Base-by-base conservation (phyloP, 1,140 invertebrate species). In the Lucilia sericata region DNA sequence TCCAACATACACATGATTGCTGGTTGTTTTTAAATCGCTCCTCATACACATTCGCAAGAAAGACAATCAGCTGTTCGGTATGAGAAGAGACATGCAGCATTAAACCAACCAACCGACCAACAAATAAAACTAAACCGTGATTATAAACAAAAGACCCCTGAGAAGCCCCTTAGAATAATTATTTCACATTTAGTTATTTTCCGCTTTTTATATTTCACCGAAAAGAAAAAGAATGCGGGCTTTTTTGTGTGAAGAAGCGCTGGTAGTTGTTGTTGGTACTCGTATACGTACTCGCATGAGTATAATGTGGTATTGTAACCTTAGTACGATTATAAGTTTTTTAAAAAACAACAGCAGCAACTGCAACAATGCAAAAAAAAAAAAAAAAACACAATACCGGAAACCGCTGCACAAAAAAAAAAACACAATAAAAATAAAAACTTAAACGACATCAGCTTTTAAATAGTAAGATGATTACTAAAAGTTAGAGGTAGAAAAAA, bases 141-240 rank as follows among this genome's bases (percentile, higher is more conserved):
- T 70, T 70, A 21, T 70, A 70, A 70, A 70, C 65, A 70, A 70
- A 60, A 70, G 65, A 25, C 65, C 65, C 19, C 65, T 70, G 65
- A 70, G 65, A 70, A 70, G 65, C 65, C 65, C 65, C n/a, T 25
- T 25, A 70, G 65, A 70, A 70, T 70, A 70, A 70, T 70, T 70
- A 70, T 25, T 70, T 70, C 65, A 70, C 19, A 60, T 60, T 60
- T 60, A 17, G 65, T 21, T 70, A 9, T 70, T 70, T 21, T 70
- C 5, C n/a, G 17, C n/a, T 70, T 70, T 21, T 70, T 70, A 21
- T 70, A 70, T 70, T 70, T 70, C 19, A 70, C 65, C 65, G 65
- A 70, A 70, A 70, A 21, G 65, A 60, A 60, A 60, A 60, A n/a
- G 13, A 70, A 70, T 70, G 65, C 65, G n/a, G 65, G 65, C 8